Percentiles rank a stretch among this genome's conserved stretches.
Conservation (phyloP, 1,140 invertebrate genomes). For the Brachionus koreanus region DNA sequence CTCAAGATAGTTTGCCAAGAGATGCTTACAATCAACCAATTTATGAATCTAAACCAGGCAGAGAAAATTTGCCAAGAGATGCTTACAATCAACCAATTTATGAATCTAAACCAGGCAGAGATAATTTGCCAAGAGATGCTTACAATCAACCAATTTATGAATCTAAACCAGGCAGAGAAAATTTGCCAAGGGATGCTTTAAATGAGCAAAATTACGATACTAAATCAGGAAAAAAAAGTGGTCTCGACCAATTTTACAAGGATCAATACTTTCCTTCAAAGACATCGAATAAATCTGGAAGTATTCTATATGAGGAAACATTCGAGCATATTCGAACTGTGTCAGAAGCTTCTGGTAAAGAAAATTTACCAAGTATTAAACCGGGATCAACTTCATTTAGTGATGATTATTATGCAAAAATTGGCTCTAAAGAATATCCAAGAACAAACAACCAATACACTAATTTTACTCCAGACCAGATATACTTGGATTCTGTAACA, state of each 20-base stretch:
- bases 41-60: background rate
- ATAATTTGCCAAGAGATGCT: background rate
- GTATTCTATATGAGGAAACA: slow-evolving; percentile 16
- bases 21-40: background rate
- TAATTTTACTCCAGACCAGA: background rate
- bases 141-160: background rate
- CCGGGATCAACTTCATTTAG: background rate
- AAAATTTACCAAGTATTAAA: background rate
- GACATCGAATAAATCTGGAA: background rate
- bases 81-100: background rate
- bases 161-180: background rate
- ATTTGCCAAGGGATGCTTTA: background rate
- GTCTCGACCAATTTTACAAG: background rate
- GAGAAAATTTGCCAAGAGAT: background rate
- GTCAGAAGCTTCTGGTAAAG: background rate
- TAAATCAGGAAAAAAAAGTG: background rate
- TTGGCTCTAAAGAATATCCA: background rate
- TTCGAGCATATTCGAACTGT: slow-evolving; percentile 18
- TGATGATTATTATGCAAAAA: background rate
- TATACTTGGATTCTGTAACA: background rate
- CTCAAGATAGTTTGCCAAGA: background rate
- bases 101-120: background rate
- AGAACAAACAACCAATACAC: background rate
- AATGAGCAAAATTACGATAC: background rate
- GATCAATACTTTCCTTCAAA: background rate